Percentiles rank a stretch among this genome's conserved stretches.
These are phyloP conservation scores for Pseudochirops corinnae DNA, from an alignment of 2,797 vertebrate species.

Conservation along the genomic window DNA sequence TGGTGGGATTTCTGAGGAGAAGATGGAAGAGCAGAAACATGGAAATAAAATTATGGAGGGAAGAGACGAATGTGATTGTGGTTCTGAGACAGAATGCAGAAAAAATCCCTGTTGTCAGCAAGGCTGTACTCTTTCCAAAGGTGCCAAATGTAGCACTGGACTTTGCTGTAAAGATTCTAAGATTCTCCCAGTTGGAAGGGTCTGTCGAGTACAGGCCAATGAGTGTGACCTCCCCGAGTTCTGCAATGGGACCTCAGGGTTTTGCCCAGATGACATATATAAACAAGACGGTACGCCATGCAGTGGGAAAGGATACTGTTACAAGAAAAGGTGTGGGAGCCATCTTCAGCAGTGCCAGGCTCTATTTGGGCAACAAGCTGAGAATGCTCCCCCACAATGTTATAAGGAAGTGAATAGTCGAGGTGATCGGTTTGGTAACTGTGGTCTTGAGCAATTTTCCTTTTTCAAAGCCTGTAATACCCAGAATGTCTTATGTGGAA, in stretches of 20 bases:
- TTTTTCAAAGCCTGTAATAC: constrained; percentile 61
- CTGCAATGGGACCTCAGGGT: constrained; percentile 70
- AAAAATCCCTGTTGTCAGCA: constrained; percentile 89
- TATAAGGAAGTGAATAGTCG: constrained; percentile 68
- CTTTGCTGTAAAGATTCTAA: constrained; percentile 91
- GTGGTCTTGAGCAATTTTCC: constrained; percentile 69
- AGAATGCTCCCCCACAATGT: constrained; percentile 50
- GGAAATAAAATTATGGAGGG: constrained; percentile 72
- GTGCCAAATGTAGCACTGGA: constrained; percentile 89
- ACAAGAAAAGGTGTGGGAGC: constrained; percentile 63
- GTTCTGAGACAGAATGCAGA: constrained; percentile 79
- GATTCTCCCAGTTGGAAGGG: constrained; percentile 61
- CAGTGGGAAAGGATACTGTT: constrained; percentile 67
- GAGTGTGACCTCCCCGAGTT: constrained; percentile 81
- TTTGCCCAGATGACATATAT: constrained; percentile 76
- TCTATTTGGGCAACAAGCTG: constrained; percentile 77
- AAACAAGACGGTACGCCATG: constrained; percentile 78
- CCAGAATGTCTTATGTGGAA: constrained; percentile 57
- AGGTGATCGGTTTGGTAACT: constrained; percentile 79
- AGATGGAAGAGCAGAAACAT: constrained; percentile 39
- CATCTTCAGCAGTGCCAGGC: constrained; percentile 43
- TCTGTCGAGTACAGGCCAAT: constrained; percentile 69
- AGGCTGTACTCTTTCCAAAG: constrained; percentile 86
- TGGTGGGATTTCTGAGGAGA: neutral
- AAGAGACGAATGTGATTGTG: constrained; percentile 74